These are phyloP conservation scores for Epinephelus malabaricus DNA, from an alignment of 2,797 vertebrate genomes.

Conservation along the genomic window DNA sequence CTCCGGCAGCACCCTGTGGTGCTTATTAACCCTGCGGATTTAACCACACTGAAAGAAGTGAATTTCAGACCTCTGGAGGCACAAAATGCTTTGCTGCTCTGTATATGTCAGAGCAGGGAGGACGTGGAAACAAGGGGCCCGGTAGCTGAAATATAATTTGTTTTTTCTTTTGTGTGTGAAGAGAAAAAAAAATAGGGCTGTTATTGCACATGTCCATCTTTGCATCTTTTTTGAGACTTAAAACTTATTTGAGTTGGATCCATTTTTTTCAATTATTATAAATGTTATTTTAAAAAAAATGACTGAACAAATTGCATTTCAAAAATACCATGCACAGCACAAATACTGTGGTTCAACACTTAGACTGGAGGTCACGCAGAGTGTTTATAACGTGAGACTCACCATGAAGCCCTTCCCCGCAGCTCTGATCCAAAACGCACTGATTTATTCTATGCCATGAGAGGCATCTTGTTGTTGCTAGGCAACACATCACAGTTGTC, in stretches of 20 bases:
- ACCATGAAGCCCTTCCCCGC: not conserved
- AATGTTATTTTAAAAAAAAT: not conserved
- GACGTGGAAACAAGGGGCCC: not conserved
- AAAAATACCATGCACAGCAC: not conserved
- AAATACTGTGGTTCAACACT: not conserved
- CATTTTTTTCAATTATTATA: not conserved
- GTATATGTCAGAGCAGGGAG: not conserved
- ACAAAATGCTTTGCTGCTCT: constrained; percentile 4
- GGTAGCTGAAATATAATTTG: not conserved
- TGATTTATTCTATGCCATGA: not conserved
- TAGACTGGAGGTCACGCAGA: not conserved
- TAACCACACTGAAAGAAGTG: constrained; percentile 44
- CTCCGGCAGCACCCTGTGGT: constrained; percentile 20
- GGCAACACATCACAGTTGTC: constrained; percentile 23
- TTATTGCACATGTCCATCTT: too few species aligned
- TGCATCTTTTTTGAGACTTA: too few species aligned
- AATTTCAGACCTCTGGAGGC: constrained; percentile 14
- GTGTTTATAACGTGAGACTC: not conserved
- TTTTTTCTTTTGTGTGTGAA: not conserved
- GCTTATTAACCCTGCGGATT: constrained; percentile 63
- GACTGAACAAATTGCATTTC: not conserved
- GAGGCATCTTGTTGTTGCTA: constrained; percentile 44
- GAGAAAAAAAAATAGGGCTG: not conserved
- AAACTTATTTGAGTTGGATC: too few species aligned
- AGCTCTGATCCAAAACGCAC: not conserved